Base-by-base conservation (phyloP, 2,113 vertebrate genomes). In the Seriola quinqueradiata region DNA sequence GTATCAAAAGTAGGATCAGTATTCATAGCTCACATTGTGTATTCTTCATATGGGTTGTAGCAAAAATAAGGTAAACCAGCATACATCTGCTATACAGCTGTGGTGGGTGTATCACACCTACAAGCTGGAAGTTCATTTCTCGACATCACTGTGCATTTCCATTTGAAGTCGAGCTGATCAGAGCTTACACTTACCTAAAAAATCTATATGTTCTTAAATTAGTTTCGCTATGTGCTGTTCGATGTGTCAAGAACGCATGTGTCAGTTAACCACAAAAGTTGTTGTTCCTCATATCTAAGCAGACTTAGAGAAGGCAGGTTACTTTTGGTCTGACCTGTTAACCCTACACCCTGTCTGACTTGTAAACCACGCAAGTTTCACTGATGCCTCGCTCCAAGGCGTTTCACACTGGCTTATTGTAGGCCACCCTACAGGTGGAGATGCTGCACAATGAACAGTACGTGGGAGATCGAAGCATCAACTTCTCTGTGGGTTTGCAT, bases 401-500 rank as follows among this genome's bases (percentile, higher is more conserved):
- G 14, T 52, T 65, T 81, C 48, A 73, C 52, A 58, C 54, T 2
- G 7, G 12, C 55, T 60, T 3, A 8, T 44, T 17, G 58, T 58
- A 2, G 8, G 61, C 48, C 19, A 7, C n/a, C 10, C 8, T 34
- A 72, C 64, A 70, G 32, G 4, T 60, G 17, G 17, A 55, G 58
- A 34, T 28, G 68, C 28, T 40, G 2, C 58, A 23, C 52, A 21
- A 40, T n/a, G 16, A 48, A 38, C 70, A 7, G 0, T 34, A 9
- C 0, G 84, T 66, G 81, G 68, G 74, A 50, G 17, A 17, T 0
- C 44, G 5, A 5, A 25, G 21, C n/a, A 19, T 50, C 3, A 5
- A 28, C 63, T 44, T 52, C 21, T 73, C 64, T 72, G 72, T n/a
- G 60, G 72, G 64, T 90, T 86, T 82, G 66, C 66, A 78, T 9